Conservation (phyloP, 2,888 invertebrate species). For the Lasioglossum villosulum region DNA sequence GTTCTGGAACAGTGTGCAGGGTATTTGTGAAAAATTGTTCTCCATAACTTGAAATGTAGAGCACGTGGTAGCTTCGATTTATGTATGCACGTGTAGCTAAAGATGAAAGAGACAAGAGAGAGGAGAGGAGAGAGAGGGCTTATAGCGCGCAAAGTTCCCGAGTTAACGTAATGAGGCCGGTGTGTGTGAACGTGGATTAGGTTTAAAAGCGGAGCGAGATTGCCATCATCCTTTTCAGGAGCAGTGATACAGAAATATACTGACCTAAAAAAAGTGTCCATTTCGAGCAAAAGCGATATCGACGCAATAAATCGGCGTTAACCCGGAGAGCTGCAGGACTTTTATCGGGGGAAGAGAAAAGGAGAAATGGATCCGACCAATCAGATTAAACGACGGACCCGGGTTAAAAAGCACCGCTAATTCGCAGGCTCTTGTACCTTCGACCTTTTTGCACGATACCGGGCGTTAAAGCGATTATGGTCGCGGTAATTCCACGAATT, state of each 20-base stretch:
- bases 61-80: not conserved
- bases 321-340: constrained; percentile 6
- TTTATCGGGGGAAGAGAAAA: constrained; percentile 47
- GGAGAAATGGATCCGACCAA: constrained; percentile 65
- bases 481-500: constrained; percentile 71
- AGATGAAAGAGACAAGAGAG: not conserved
- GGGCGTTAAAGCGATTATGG: constrained; percentile 72
- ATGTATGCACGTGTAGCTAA: not conserved
- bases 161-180: constrained; percentile 7
- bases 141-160: not conserved
- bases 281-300: constrained; percentile 16
- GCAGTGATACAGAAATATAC: not conserved
- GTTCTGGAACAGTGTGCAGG: not conserved
- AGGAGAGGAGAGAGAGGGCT: not conserved
- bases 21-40: not conserved
- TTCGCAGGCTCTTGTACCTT: constrained; percentile 70
- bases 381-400: constrained; percentile 66
- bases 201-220: constrained; percentile 3
- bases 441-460: constrained; percentile 61
- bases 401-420: constrained; percentile 75
- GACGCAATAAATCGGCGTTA: constrained; percentile 30
- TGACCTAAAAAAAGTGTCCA: constrained; percentile 22
- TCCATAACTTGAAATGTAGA: not conserved
- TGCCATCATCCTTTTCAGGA: not conserved
- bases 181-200: constrained; percentile 5